Evolutionary conservation across 2,888 invertebrate genomes (phyloP).

Genomic region (Anodontia alba): DNA sequence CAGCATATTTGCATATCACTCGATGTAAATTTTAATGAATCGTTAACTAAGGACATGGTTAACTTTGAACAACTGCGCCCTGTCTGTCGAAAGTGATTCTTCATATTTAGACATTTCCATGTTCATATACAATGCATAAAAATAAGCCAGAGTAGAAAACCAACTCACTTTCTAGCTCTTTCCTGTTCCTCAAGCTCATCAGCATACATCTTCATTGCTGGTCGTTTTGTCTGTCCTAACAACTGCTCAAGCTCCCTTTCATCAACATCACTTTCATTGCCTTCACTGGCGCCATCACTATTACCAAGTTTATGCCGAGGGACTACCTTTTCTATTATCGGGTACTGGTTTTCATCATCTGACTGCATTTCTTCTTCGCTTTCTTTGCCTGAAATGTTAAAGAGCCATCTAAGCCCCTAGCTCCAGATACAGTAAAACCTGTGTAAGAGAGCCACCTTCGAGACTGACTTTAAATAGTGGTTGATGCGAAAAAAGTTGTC

Average conservation of each 20-base stretch:
- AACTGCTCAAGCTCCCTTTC: slow-evolving; percentile 72
- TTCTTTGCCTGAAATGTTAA: slow-evolving; percentile 40
- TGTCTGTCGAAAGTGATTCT: too few species aligned
- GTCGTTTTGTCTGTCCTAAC: slow-evolving; percentile 87
- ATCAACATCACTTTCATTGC: slow-evolving; percentile 57
- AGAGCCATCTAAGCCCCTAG: slow-evolving; percentile 23
- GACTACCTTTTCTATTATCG: slow-evolving; percentile 47
- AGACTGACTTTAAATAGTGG: too few species aligned
- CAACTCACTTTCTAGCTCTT: slow-evolving; percentile 66
- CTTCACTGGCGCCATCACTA: slow-evolving; percentile 23
- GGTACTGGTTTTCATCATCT: slow-evolving; percentile 46
- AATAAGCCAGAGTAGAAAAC: too few species aligned
- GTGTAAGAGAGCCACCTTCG: too few species aligned
- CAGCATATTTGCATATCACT: too few species aligned
- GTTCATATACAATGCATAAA: too few species aligned
- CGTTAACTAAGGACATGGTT: too few species aligned
- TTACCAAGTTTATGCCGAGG: slow-evolving; percentile 29
- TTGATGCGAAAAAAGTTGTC: too few species aligned
- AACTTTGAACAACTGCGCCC: too few species aligned
- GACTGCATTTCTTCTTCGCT: slow-evolving; percentile 41
- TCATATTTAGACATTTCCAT: too few species aligned
- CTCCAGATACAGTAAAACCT: too few species aligned
- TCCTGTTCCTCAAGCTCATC: slow-evolving; percentile 90
- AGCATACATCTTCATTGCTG: slow-evolving; percentile 94
- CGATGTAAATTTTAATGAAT: too few species aligned